Conservation (phyloP, 2,888 invertebrate genomes). For the Operophtera brumata region DNA sequence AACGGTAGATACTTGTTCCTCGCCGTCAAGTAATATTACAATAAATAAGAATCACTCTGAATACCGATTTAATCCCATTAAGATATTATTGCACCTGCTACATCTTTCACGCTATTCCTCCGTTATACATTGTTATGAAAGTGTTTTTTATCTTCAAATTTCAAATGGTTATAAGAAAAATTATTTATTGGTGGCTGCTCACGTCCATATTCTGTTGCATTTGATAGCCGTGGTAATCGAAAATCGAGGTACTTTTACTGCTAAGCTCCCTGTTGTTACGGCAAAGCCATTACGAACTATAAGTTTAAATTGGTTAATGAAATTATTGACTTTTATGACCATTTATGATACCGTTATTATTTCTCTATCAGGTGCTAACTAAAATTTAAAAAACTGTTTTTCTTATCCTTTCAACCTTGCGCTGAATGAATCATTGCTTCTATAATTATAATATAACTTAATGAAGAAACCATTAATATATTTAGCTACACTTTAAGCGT, state of each 20-base stretch:
- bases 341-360: slow-evolving; percentile 3
- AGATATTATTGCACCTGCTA: slow-evolving; percentile 31
- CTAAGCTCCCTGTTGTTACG: slow-evolving; percentile 24
- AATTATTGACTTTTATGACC: slow-evolving; percentile 16
- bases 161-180: slow-evolving; percentile 24
- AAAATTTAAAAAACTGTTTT: background rate
- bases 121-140: slow-evolving; percentile 31
- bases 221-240: slow-evolving; percentile 34
- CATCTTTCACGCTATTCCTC: slow-evolving; percentile 29
- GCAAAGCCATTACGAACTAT: slow-evolving; percentile 20
- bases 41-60: slow-evolving; percentile 48
- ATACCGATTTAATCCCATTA: slow-evolving; percentile 36
- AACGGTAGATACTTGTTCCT: slow-evolving; percentile 59
- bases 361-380: background rate
- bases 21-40: slow-evolving; percentile 39
- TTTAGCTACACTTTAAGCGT: slow-evolving; percentile 1
- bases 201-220: slow-evolving; percentile 23
- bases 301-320: slow-evolving; percentile 26
- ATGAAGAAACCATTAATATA: background rate
- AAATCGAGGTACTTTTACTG: slow-evolving; percentile 29
- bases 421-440: background rate
- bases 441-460: background rate
- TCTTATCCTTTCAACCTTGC: background rate
- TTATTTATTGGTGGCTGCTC: slow-evolving; percentile 24
- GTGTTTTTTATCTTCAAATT: slow-evolving; percentile 30